Conservation (phyloP, 2,113 vertebrate species). For the Castor canadensis region DNA sequence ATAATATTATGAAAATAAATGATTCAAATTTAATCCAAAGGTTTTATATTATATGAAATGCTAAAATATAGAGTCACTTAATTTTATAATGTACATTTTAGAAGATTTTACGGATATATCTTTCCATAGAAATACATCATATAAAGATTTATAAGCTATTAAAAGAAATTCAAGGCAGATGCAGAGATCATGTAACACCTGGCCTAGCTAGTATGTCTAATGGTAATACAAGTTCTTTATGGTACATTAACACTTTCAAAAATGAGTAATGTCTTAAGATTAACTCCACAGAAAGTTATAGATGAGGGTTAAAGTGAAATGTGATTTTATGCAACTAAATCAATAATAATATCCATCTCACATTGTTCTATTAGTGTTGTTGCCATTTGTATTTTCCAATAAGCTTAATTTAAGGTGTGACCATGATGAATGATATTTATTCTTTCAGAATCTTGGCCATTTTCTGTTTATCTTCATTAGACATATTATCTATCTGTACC, state of each 20-base stretch:
- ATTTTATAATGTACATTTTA: constrained; percentile 55
- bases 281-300: constrained; percentile 82
- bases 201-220: constrained; percentile 81
- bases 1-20: not conserved
- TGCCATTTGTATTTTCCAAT: constrained; percentile 84
- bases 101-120: constrained; percentile 63
- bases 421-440: constrained; percentile 86
- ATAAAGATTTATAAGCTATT: constrained; percentile 83
- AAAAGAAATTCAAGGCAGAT: constrained; percentile 81
- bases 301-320: constrained; percentile 86
- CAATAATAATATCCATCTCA: constrained; percentile 83
- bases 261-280: constrained; percentile 85
- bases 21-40: not conserved
- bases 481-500: constrained; percentile 78
- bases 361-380: constrained; percentile 72
- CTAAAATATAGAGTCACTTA: not conserved
- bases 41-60: not conserved
- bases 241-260: constrained; percentile 84
- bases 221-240: constrained; percentile 83
- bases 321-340: constrained; percentile 82
- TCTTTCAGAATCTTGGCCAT: constrained; percentile 81
- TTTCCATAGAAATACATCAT: constrained; percentile 65
- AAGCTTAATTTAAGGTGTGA: constrained; percentile 85
- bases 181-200: constrained; percentile 84
- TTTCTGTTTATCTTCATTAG: constrained; percentile 87